phyloP scores from a whole-genome alignment of 2,113 vertebrate genomes.

The Mastomys coucha region DNA sequence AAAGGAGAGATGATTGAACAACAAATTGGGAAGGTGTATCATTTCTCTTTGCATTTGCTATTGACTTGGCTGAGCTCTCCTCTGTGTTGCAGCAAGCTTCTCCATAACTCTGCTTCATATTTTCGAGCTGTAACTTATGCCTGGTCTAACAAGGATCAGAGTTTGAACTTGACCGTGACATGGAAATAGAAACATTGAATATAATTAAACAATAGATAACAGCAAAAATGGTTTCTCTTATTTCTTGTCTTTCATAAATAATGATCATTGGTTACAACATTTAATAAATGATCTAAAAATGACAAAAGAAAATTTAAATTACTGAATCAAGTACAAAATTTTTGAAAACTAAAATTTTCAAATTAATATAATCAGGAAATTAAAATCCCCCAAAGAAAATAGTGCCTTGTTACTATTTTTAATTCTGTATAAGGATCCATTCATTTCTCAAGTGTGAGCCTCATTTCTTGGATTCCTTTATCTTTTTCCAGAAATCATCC shows the following conservation, averaged over 20 bases:
- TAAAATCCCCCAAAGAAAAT: neutral
- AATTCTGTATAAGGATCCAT: neutral
- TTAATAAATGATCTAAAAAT: neutral
- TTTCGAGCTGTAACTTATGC: neutral
- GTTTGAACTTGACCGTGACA: neutral
- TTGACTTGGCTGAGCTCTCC: neutral
- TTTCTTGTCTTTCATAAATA: constrained; percentile 51
- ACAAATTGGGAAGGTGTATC: neutral
- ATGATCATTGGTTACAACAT: neutral
- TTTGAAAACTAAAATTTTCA: neutral
- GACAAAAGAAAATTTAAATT: constrained; percentile 4
- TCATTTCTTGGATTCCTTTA: neutral
- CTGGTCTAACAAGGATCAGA: neutral
- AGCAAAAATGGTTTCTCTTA: neutral
- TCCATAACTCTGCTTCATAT: neutral
- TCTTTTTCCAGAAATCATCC: constrained; percentile 1
- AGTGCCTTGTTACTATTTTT: neutral
- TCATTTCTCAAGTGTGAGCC: neutral
- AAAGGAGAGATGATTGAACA: constrained; percentile 53
- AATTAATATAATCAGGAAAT: constrained; percentile 15
- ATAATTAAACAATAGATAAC: neutral
- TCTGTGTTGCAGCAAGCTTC: neutral
- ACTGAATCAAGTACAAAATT: neutral
- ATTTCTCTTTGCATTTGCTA: neutral
- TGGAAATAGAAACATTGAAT: neutral